Evolutionary conservation across 2,797 vertebrate genomes (phyloP).

Genomic region (Cyprinodon diabolis): DNA sequence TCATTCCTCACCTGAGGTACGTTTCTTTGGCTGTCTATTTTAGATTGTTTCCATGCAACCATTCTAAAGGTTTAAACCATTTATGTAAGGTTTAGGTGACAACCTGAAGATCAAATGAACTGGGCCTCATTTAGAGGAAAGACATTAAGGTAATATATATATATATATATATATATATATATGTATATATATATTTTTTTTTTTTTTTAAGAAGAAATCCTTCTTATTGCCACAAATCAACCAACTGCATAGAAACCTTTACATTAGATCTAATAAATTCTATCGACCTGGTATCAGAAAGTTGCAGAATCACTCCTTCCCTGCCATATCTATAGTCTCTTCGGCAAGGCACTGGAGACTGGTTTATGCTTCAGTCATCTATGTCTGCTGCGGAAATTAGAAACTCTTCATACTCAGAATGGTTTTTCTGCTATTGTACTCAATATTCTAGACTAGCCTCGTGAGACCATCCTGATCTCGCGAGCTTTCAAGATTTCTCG

Average conservation of each 20-base stretch:
- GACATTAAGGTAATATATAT: not conserved
- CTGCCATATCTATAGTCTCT: too few species aligned
- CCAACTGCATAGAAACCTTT: not conserved
- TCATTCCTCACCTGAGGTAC: conserved; percentile 76
- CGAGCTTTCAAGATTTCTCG: too few species aligned
- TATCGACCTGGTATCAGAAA: not conserved
- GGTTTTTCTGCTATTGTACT: too few species aligned
- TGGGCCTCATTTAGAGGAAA: not conserved
- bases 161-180: too few species aligned
- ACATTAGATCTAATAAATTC: not conserved
- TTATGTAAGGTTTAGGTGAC: not conserved
- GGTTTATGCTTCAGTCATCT: too few species aligned
- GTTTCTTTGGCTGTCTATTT: conserved; percentile 69
- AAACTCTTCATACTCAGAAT: too few species aligned
- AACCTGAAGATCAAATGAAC: not conserved
- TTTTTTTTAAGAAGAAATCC: not conserved
- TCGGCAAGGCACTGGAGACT: too few species aligned
- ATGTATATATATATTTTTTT: not conserved
- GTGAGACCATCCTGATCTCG: too few species aligned
- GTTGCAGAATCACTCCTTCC: too few species aligned
- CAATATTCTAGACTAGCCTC: too few species aligned
- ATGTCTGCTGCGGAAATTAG: too few species aligned
- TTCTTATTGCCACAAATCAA: not conserved
- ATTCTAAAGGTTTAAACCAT: conserved; percentile 31
- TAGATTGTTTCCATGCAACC: conserved; percentile 75